Percentiles rank a stretch among this genome's conserved stretches.
phyloP scores from a whole-genome alignment of 2,113 vertebrate genomes.

The Donacobius atricapilla region DNA sequence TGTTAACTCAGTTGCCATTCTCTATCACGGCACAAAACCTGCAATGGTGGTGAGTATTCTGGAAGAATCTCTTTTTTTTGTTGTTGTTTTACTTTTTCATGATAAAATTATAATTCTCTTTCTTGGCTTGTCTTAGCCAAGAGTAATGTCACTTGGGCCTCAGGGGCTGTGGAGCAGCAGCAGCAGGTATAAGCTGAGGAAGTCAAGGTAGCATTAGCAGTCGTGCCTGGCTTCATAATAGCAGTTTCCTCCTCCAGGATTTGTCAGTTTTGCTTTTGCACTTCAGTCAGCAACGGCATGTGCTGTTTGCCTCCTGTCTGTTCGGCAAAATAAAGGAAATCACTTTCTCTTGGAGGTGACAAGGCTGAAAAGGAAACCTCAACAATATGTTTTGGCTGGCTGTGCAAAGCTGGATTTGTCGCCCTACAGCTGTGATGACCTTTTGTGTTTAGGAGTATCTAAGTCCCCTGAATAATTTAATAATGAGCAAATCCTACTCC shows the following conservation, averaged over 20 bases:
- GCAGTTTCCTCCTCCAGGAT: slow-evolving; percentile 55
- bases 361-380: slow-evolving; percentile 47
- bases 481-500: neutral
- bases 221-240: slow-evolving; percentile 28
- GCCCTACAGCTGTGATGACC: neutral
- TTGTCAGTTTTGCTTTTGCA: slow-evolving; percentile 72
- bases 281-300: slow-evolving; percentile 56
- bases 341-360: slow-evolving; percentile 63
- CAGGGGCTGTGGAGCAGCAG: neutral
- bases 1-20: neutral
- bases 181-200: slow-evolving; percentile 12
- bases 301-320: slow-evolving; percentile 68
- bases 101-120: slow-evolving; percentile 32
- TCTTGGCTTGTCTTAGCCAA: slow-evolving; percentile 8
- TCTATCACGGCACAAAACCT: neutral
- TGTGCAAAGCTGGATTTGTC: neutral
- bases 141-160: slow-evolving; percentile 36
- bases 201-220: slow-evolving; percentile 2
- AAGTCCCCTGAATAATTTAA: neutral
- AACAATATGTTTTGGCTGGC: neutral
- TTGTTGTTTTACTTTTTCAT: neutral
- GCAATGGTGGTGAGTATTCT: neutral
- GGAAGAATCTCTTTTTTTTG: neutral
- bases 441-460: slow-evolving; percentile 1
- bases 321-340: slow-evolving; percentile 61